phyloP scores from a whole-genome alignment of 2,888 invertebrate species.

The Epirrita christyi region DNA sequence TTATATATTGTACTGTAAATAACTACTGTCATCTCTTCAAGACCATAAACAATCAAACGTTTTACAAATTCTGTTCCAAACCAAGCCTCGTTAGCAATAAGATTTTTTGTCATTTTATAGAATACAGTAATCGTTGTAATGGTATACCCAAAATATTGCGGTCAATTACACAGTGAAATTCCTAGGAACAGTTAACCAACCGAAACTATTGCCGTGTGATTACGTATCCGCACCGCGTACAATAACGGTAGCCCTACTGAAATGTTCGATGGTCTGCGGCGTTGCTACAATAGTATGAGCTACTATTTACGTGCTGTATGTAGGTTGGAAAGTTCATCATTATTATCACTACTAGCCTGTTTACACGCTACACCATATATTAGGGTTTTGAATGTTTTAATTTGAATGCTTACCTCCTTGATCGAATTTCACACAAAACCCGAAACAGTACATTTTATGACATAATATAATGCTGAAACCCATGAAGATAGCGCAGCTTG shows the following conservation, averaged over 20 bases:
- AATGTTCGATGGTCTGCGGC: slow-evolving; percentile 31
- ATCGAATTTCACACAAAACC: slow-evolving; percentile 4
- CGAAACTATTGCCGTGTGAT: slow-evolving; percentile 37
- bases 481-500: too few relatives aligned
- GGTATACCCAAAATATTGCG: slow-evolving; percentile 21
- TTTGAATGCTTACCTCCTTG: not conserved
- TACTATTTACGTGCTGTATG: slow-evolving; percentile 1
- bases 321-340: too few relatives aligned
- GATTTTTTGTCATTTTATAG: not conserved
- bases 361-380: too few relatives aligned
- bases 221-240: slow-evolving; percentile 35
- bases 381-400: not conserved
- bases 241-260: slow-evolving; percentile 40
- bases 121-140: not conserved
- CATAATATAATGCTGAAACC: too few relatives aligned
- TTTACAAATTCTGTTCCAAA: too few relatives aligned
- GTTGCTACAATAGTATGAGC: not conserved
- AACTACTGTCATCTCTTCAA: too few relatives aligned
- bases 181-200: slow-evolving; percentile 39
- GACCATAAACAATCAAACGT: too few relatives aligned
- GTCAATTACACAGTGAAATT: slow-evolving; percentile 38
- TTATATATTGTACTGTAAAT: too few relatives aligned
- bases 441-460: too few relatives aligned
- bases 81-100: not conserved
- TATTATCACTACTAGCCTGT: too few relatives aligned